phyloP scores from a whole-genome alignment of 2,113 vertebrate genomes.

The Galeopterus variegatus region DNA sequence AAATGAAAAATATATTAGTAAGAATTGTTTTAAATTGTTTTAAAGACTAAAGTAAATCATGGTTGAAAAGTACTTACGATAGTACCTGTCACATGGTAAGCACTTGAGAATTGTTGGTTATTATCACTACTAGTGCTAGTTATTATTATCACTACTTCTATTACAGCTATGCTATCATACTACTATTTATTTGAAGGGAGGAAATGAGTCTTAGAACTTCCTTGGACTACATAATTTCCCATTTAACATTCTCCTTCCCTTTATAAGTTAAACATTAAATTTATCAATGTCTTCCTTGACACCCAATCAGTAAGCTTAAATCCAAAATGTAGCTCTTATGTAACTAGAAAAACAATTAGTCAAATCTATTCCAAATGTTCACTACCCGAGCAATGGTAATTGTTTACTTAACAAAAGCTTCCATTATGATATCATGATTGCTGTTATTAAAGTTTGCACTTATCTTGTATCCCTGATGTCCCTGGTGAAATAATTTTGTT shows the following conservation, averaged over 20 bases:
- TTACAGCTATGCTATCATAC: not conserved
- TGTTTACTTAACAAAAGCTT: conserved; percentile 50
- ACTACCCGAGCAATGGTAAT: not conserved
- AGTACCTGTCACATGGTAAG: not conserved
- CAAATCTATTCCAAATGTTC: not conserved
- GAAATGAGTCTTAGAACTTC: not conserved
- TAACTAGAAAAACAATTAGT: conserved; percentile 53
- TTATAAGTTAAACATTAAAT: not conserved
- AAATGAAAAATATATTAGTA: not conserved
- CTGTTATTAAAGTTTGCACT: not conserved
- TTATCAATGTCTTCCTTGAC: not conserved
- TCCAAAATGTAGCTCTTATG: conserved; percentile 7
- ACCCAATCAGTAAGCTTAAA: not conserved
- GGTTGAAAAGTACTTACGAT: not conserved
- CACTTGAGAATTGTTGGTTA: not conserved
- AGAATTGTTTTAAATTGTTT: not conserved
- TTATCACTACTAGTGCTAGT: not conserved
- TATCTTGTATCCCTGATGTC: not conserved
- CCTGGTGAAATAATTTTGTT: conserved; percentile 22
- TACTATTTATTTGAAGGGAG: not conserved
- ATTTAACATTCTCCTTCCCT: not conserved
- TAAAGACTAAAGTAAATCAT: not conserved
- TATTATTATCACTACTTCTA: not conserved
- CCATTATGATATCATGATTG: not conserved
- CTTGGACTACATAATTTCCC: not conserved